A percentile compares a stretch with the other conserved stretches of the same genome.
Evolutionary conservation across 2,797 vertebrate genomes (phyloP).

Genomic region (Acanthis flammea): DNA sequence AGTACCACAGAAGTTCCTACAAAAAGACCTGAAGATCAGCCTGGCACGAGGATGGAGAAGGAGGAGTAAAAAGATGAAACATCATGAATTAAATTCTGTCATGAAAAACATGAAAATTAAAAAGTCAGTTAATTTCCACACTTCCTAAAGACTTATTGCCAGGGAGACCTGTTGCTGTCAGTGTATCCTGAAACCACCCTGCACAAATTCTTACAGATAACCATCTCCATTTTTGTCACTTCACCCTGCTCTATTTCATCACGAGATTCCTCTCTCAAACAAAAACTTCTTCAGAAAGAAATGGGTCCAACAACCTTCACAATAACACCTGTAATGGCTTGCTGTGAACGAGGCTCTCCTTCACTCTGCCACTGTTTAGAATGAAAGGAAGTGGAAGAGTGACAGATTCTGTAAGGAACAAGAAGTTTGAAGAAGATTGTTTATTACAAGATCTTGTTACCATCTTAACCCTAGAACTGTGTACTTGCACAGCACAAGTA

Average conservation of each 20-base stretch:
- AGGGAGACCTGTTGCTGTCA: background rate
- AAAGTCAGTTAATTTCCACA: background rate
- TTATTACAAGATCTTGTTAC: constrained; percentile 14
- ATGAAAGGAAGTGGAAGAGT: background rate
- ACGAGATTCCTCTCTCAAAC: background rate
- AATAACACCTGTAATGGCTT: background rate
- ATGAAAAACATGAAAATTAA: background rate
- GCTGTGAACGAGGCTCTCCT: background rate
- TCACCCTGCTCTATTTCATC: background rate
- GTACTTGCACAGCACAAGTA: background rate
- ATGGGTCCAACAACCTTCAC: background rate
- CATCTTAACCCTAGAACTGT: constrained; percentile 10
- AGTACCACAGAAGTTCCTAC: background rate
- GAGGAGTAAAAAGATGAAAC: background rate
- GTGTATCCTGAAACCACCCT: background rate
- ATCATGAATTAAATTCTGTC: background rate
- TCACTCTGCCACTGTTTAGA: background rate
- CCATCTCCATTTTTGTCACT: background rate
- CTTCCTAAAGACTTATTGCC: background rate
- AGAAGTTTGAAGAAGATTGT: background rate
- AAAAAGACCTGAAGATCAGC: background rate
- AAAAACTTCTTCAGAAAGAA: background rate
- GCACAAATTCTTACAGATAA: background rate
- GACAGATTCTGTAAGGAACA: background rate
- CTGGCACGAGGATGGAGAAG: background rate